These are phyloP conservation scores for Halyomorpha halys DNA, from an alignment of 1,140 invertebrate genomes.

Conservation along the genomic window DNA sequence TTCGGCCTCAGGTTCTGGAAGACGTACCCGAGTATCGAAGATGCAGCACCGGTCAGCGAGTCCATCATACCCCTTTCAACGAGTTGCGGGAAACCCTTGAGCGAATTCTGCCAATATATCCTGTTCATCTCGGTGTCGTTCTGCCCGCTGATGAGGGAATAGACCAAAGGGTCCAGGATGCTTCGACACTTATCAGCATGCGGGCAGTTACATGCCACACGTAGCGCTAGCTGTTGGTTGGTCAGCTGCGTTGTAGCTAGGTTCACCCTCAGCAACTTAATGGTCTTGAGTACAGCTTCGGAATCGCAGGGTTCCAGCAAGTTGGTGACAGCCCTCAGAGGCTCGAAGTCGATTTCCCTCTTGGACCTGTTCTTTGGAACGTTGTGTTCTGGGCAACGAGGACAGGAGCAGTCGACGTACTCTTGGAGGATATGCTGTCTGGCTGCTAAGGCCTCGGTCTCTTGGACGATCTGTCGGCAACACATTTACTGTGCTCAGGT, in stretches of 20 bases:
- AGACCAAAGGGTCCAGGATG: slow-evolving; percentile 18
- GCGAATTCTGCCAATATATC: slow-evolving; percentile 20
- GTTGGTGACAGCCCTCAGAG: background rate
- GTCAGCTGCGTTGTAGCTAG: background rate
- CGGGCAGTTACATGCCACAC: background rate
- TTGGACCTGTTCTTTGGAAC: background rate
- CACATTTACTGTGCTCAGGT: no score
- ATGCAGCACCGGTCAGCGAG: background rate
- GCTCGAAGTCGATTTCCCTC: background rate
- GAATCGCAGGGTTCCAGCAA: background rate
- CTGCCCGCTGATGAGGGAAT: slow-evolving; percentile 29
- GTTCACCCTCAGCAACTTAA: background rate
- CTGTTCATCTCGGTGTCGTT: slow-evolving; percentile 30
- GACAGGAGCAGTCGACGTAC: background rate
- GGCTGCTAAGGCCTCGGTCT: background rate
- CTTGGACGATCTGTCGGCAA: background rate
- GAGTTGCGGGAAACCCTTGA: slow-evolving; percentile 10
- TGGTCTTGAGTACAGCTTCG: background rate
- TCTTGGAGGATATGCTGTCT: slow-evolving; percentile 1
- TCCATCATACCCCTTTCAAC: background rate
- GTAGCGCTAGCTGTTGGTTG: background rate
- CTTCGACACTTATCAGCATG: slow-evolving; percentile 4
- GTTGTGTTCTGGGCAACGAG: background rate
- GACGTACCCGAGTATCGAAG: background rate
- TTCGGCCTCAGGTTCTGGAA: background rate